Evolutionary conservation across 2,888 invertebrate species (phyloP).

Genomic region (Patella caerulea): DNA sequence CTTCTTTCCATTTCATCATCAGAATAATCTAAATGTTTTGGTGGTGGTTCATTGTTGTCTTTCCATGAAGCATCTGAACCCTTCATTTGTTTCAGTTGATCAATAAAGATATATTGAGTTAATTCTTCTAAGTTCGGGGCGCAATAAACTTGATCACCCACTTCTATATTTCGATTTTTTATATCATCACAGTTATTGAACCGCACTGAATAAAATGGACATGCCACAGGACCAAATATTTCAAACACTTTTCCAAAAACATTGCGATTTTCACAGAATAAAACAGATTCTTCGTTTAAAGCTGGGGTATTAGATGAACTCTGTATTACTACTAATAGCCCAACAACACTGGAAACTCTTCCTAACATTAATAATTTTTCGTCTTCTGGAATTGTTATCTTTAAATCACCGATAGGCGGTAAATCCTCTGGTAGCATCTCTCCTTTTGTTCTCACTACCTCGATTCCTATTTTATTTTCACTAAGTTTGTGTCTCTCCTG

Average conservation of each 20-base stretch:
- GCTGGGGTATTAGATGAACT: conserved; percentile 78
- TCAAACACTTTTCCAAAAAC: conserved; percentile 82
- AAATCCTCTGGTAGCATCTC: conserved; percentile 61
- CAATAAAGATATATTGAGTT: conserved; percentile 68
- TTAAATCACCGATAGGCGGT: conserved; percentile 63
- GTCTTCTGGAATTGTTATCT: conserved; percentile 57
- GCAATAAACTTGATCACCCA: conserved; percentile 84
- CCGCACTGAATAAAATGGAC: conserved; percentile 90
- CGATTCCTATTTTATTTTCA: conserved; percentile 41
- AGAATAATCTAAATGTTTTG: conserved; percentile 82
- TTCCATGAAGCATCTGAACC: conserved; percentile 93
- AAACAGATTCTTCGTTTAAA: conserved; percentile 87
- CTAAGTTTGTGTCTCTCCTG: conserved; percentile 25
- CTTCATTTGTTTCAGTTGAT: conserved; percentile 77
- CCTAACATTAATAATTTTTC: conserved; percentile 59
- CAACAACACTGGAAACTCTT: conserved; percentile 56
- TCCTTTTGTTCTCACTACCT: conserved; percentile 52
- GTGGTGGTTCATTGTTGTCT: conserved; percentile 85
- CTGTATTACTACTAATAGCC: conserved; percentile 57
- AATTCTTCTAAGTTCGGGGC: conserved; percentile 85
- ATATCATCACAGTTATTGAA: conserved; percentile 88
- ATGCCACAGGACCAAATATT: conserved; percentile 88
- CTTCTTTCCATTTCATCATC: conserved; percentile 88
- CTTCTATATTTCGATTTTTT: conserved; percentile 77
- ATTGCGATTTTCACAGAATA: conserved; percentile 87